Evolutionary conservation across 2,797 vertebrate species (phyloP).

Genomic region (Molossus alvarezi): DNA sequence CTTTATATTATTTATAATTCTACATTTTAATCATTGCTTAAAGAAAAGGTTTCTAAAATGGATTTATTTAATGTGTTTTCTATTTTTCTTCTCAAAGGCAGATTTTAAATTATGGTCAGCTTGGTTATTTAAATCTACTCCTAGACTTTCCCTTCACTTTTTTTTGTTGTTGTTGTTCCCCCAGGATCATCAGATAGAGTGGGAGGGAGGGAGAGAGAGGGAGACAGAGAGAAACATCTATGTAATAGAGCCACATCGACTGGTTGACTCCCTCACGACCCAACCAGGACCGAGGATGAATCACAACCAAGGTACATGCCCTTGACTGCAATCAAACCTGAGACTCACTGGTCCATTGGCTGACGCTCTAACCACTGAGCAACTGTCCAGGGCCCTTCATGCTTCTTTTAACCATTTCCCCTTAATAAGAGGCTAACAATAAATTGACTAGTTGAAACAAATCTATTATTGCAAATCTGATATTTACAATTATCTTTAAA

Average conservation of each 20-base stretch:
- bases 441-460: constrained; percentile 30
- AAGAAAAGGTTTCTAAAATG: background rate
- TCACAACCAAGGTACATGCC: too few species aligned
- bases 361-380: too few species aligned
- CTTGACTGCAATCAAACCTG: too few species aligned
- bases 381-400: background rate
- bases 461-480: background rate
- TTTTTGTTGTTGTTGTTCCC: too few species aligned
- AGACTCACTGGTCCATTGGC: too few species aligned
- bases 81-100: background rate
- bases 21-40: constrained; percentile 10
- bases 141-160: background rate
- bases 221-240: too few species aligned
- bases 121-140: constrained; percentile 15
- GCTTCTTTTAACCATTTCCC: constrained; percentile 33
- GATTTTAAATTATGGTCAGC: background rate
- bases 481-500: background rate
- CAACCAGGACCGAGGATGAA: too few species aligned
- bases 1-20: constrained; percentile 52
- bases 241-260: too few species aligned
- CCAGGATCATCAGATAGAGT: too few species aligned
- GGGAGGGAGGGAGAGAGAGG: too few species aligned
- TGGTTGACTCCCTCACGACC: too few species aligned
- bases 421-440: background rate
- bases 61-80: background rate